phyloP scores from a whole-genome alignment of 1,140 invertebrate genomes.

The Adelges cooleyi region DNA sequence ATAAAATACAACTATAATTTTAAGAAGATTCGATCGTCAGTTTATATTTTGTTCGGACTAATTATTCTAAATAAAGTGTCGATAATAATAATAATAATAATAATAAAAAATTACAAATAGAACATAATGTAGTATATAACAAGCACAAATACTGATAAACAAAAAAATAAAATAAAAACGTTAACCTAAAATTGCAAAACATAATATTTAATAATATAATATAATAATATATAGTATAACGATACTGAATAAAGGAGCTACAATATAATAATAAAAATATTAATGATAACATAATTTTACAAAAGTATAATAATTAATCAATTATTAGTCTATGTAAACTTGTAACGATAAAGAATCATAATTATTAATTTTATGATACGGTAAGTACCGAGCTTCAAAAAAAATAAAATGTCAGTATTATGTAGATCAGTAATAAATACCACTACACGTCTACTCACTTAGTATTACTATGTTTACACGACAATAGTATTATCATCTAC shows the following conservation, averaged over 20 bases:
- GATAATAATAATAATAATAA: constrained; percentile 4
- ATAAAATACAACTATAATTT: not conserved
- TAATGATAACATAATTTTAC: no score
- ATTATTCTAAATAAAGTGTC: constrained; percentile 18
- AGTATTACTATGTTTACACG: no score
- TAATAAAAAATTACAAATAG: constrained; percentile 6
- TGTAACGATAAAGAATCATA: constrained; percentile 2
- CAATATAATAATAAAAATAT: no score
- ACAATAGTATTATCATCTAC: no score
- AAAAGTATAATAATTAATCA: no score
- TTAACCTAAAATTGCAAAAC: no score
- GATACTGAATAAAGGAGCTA: no score
- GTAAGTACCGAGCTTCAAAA: constrained; percentile 1
- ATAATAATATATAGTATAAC: no score
- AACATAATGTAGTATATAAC: constrained; percentile 23
- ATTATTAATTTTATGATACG: not conserved
- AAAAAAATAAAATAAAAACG: no score
- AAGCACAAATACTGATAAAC: constrained; percentile 22
- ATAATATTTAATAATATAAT: no score
- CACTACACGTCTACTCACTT: not conserved
- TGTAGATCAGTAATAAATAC: no score
- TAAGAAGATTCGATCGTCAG: constrained; percentile 11
- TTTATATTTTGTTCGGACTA: constrained; percentile 4
- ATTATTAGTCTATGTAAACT: constrained; percentile 10
- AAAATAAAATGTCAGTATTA: no score